A percentile compares a stretch with the other conserved stretches of the same genome.
Evolutionary conservation across 2,113 vertebrate species (phyloP).

Genomic region (Crocuta crocuta): DNA sequence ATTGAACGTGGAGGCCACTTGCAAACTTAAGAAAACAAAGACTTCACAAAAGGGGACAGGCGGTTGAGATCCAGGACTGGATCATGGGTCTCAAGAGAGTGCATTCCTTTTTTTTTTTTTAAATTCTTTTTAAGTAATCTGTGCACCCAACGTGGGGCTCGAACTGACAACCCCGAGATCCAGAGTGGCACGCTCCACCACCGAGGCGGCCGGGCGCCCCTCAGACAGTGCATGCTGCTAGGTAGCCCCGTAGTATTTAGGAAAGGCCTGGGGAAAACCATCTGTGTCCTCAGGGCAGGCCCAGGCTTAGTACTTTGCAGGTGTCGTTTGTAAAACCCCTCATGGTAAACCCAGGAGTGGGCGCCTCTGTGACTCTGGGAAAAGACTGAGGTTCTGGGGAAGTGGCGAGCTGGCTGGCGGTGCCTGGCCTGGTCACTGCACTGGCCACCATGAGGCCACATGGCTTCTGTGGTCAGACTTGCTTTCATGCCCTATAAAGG

Average conservation of each 20-base stretch:
- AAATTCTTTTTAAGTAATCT: background rate
- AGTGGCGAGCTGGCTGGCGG: background rate
- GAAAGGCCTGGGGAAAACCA: background rate
- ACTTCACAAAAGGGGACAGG: background rate
- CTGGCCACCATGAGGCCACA: background rate
- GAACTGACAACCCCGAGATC: background rate
- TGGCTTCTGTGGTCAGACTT: background rate
- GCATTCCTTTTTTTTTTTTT: background rate
- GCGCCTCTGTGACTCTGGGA: background rate
- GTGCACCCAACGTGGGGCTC: background rate
- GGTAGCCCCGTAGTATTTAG: background rate
- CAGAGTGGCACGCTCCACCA: fast-evolving
- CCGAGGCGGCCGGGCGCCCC: background rate
- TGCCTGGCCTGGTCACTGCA: background rate
- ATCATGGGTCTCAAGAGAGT: background rate
- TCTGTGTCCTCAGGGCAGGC: background rate
- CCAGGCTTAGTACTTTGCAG: background rate
- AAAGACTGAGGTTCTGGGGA: background rate
- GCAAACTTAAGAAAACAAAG: background rate
- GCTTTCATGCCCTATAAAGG: background rate
- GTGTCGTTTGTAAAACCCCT: background rate
- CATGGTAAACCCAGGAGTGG: too few species aligned
- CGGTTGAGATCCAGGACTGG: background rate
- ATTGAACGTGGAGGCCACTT: background rate
- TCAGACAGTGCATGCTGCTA: background rate